Evolutionary conservation across 2,888 invertebrate species (phyloP).

Genomic region (Athetis lepigone): DNA sequence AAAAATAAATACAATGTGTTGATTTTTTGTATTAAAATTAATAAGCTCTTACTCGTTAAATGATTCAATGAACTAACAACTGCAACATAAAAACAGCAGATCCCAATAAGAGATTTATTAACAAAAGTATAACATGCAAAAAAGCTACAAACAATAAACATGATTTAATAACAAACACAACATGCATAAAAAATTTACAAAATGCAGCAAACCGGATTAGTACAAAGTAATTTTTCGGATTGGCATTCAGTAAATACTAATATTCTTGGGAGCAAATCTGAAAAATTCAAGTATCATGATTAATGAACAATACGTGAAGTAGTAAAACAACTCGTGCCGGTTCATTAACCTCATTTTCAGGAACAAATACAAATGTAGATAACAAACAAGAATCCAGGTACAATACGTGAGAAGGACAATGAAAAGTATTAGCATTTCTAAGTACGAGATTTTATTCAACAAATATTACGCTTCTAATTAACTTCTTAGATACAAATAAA

Average conservation of each 20-base stretch:
- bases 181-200: conserved; percentile 58
- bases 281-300: conserved; percentile 69
- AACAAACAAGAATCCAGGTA: conserved; percentile 52
- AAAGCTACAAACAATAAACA: conserved; percentile 43
- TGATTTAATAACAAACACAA: conserved; percentile 51
- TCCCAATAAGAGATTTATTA: conserved; percentile 60
- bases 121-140: conserved; percentile 52
- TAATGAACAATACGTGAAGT: conserved; percentile 38
- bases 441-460: conserved; percentile 73
- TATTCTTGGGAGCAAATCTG: conserved; percentile 90
- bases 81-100: conserved; percentile 67
- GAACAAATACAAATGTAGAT: conserved; percentile 34
- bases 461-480: conserved; percentile 58
- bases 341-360: conserved; percentile 22
- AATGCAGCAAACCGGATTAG: conserved; percentile 51
- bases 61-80: conserved; percentile 31
- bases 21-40: conserved; percentile 31
- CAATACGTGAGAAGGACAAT: conserved; percentile 55
- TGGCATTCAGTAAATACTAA: conserved; percentile 83
- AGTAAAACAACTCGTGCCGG: conserved; percentile 19
- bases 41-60: conserved; percentile 16
- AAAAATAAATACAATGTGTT: neutral
- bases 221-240: conserved; percentile 49
- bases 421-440: conserved; percentile 61
- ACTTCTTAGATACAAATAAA: conserved; percentile 65